Conservation (phyloP, 2,888 invertebrate species). For the Malacosoma neustria region DNA sequence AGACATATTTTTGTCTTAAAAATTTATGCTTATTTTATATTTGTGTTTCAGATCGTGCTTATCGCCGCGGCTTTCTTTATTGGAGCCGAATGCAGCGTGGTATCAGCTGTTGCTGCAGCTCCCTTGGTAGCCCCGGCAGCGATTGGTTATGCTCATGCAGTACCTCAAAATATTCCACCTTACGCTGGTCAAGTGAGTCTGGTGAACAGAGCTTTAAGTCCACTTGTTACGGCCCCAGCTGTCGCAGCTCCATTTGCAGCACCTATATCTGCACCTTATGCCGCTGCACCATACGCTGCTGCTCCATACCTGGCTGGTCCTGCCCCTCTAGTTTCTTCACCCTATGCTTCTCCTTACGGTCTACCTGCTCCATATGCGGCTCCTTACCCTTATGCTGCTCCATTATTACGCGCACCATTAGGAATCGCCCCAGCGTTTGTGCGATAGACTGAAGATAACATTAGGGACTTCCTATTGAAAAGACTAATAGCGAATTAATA, state of each 20-base stretch:
- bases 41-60: conserved; percentile 50
- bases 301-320: conserved; percentile 18
- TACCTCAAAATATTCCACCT: conserved; percentile 78
- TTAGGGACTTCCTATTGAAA: conserved; percentile 47
- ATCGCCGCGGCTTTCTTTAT: conserved; percentile 51
- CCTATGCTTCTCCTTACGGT: conserved; percentile 23
- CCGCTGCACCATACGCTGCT: conserved; percentile 24
- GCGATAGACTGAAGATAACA: conserved; percentile 61
- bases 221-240: conserved; percentile 44
- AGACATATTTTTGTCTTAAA: too few relatives aligned
- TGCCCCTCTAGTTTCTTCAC: conserved; percentile 15
- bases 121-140: conserved; percentile 70
- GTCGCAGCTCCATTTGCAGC: conserved; percentile 23
- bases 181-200: conserved; percentile 77
- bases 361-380: conserved; percentile 20
- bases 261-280: conserved; percentile 11
- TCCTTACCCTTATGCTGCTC: conserved; percentile 20
- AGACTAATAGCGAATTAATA: conserved; percentile 28
- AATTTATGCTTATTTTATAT: conserved; percentile 4
- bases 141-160: conserved; percentile 71
- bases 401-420: conserved; percentile 36
- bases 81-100: conserved; percentile 48
- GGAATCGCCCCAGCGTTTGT: conserved; percentile 56
- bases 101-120: conserved; percentile 43
- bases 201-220: conserved; percentile 55